These are phyloP conservation scores for Idaea straminata DNA, from an alignment of 2,888 invertebrate species.

Conservation along the genomic window DNA sequence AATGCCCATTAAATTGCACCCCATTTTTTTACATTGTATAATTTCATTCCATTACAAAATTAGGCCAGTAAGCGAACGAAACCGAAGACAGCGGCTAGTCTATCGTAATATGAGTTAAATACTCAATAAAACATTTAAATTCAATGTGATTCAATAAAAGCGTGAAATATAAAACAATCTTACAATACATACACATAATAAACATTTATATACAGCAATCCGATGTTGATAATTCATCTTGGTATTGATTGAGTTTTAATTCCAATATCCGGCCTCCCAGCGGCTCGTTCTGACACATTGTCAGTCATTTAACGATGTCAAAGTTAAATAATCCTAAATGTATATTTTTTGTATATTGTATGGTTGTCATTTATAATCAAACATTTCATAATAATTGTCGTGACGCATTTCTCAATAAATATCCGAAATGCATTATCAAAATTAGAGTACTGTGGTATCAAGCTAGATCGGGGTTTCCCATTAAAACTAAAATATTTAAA, in stretches of 20 bases:
- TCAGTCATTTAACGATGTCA: too few species aligned
- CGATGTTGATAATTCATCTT: neutral
- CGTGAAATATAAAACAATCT: conserved; percentile 11
- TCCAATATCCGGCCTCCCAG: too few species aligned
- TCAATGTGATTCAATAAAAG: conserved; percentile 3
- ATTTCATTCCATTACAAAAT: neutral
- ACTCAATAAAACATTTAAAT: neutral
- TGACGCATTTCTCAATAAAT: too few species aligned
- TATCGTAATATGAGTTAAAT: neutral
- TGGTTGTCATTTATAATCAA: too few species aligned
- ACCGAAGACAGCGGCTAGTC: neutral
- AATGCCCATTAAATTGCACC: neutral
- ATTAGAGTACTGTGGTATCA: neutral
- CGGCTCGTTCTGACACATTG: too few species aligned
- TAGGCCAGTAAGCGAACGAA: neutral
- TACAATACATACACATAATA: conserved; percentile 9
- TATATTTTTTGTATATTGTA: too few species aligned
- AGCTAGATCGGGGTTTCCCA: conserved; percentile 5
- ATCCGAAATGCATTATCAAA: neutral
- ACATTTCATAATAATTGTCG: too few species aligned
- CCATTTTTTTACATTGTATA: neutral
- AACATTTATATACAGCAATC: neutral
- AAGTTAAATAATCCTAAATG: too few species aligned
- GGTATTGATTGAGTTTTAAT: neutral
- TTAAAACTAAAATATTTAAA: neutral